These are phyloP conservation scores for Xenopus petersii DNA, from an alignment of 2,797 vertebrate species.

Conservation along the genomic window DNA sequence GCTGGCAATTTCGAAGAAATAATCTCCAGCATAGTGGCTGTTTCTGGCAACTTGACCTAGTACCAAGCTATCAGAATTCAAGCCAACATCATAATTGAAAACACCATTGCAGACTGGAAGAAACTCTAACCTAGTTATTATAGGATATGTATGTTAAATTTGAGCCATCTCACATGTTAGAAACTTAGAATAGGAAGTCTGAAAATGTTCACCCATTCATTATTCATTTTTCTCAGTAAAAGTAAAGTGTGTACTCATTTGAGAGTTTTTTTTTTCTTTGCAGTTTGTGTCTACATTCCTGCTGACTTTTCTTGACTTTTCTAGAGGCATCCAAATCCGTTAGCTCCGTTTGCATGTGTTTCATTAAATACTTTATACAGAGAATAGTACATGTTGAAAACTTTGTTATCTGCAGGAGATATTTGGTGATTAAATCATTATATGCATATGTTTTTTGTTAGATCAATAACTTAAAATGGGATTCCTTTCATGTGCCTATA, in stretches of 20 bases:
- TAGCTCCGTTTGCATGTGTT: slow-evolving; percentile 3
- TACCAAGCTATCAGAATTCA: no score
- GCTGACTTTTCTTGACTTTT: slow-evolving; percentile 10
- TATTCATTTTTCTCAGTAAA: background rate
- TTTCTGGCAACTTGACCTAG: no score
- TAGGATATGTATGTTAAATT: slow-evolving; percentile 40
- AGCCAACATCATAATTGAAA: no score
- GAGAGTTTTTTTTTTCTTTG: slow-evolving; percentile 1
- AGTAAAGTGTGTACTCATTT: slow-evolving; percentile 23
- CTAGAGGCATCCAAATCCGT: background rate
- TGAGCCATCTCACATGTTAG: slow-evolving; percentile 55
- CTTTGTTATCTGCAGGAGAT: slow-evolving; percentile 25
- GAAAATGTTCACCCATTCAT: slow-evolving; percentile 27
- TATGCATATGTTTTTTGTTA: slow-evolving; percentile 31
- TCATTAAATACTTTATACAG: slow-evolving; percentile 25
- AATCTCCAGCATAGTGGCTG: no score
- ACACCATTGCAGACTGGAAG: no score
- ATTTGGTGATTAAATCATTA: slow-evolving; percentile 30
- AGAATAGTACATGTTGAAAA: slow-evolving; percentile 9
- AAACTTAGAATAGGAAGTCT: slow-evolving; percentile 10
- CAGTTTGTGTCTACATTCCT: slow-evolving; percentile 20
- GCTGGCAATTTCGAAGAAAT: no score
- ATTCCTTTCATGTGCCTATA: slow-evolving; percentile 25
- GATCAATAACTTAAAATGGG: slow-evolving; percentile 31
- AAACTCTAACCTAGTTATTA: no score